phyloP scores from a whole-genome alignment of 2,888 invertebrate species.

The Coremacera marginata region DNA sequence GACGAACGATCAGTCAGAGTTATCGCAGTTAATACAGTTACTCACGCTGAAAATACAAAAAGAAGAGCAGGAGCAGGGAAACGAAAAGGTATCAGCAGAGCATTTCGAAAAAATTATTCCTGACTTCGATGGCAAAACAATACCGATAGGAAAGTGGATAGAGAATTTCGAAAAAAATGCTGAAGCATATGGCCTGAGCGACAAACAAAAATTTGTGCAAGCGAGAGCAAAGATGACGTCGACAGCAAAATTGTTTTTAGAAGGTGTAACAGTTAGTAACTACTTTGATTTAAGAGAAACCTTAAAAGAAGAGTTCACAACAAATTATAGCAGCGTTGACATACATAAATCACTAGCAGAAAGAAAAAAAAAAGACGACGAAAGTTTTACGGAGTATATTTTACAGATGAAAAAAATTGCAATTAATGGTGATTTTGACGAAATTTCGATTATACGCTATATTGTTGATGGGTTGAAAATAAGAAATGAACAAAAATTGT shows the following conservation, averaged over 20 bases:
- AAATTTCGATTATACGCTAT: constrained; percentile 35
- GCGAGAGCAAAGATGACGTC: constrained; percentile 43
- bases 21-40: background rate
- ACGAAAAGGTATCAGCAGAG: constrained; percentile 13
- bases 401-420: constrained; percentile 41
- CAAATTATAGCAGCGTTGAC: constrained; percentile 35
- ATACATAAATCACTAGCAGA: constrained; percentile 37
- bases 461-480: constrained; percentile 40
- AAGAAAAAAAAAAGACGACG: constrained; percentile 35
- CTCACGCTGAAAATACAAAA: background rate
- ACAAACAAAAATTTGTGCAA: constrained; percentile 45
- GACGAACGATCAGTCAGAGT: too few species aligned
- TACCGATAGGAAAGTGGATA: constrained; percentile 33
- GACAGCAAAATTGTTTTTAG: constrained; percentile 43
- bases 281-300: constrained; percentile 27
- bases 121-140: constrained; percentile 33
- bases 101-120: constrained; percentile 31
- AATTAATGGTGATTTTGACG: constrained; percentile 29
- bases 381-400: constrained; percentile 42
- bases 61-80: background rate
- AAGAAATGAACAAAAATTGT: constrained; percentile 37
- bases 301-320: constrained; percentile 36
- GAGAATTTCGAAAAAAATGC: constrained; percentile 40
- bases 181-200: constrained; percentile 37
- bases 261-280: constrained; percentile 36